phyloP scores from a whole-genome alignment of 2,797 vertebrate species.

The Liasis olivaceus region DNA sequence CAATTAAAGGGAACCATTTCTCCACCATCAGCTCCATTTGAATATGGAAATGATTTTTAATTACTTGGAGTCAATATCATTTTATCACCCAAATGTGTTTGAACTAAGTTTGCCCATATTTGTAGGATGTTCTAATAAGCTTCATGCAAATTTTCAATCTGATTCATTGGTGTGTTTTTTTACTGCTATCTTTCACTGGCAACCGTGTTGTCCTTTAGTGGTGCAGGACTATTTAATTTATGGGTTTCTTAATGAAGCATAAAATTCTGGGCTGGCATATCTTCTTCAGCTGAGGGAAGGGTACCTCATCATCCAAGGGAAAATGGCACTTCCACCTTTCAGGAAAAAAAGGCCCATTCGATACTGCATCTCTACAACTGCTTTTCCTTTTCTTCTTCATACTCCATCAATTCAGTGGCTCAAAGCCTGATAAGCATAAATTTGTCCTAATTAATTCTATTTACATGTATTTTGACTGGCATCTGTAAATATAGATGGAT shows the following conservation, averaged over 20 bases:
- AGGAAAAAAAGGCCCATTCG: not conserved
- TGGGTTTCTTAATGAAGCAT: not conserved
- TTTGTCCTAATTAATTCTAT: not conserved
- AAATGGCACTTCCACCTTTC: not conserved
- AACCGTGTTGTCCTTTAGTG: slow-evolving; percentile 41
- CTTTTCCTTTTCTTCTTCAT: no score
- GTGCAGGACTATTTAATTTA: not conserved
- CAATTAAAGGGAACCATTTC: slow-evolving; percentile 76
- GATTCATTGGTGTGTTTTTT: not conserved
- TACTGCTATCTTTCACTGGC: not conserved
- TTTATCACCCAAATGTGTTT: slow-evolving; percentile 77
- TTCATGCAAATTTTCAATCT: slow-evolving; percentile 57
- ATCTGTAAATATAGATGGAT: not conserved
- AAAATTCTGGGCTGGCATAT: not conserved
- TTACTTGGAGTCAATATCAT: slow-evolving; percentile 79
- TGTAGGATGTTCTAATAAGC: slow-evolving; percentile 59
- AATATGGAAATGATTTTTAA: slow-evolving; percentile 84
- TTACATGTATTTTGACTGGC: not conserved
- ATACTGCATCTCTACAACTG: not conserved
- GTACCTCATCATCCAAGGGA: not conserved
- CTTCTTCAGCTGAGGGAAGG: not conserved
- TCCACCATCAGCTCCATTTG: slow-evolving; percentile 79
- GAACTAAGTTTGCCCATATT: slow-evolving; percentile 65
- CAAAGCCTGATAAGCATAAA: not conserved
- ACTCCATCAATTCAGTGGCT: not conserved